Conservation (phyloP, 2,888 invertebrate species). For the Balanococcus diminutus region DNA sequence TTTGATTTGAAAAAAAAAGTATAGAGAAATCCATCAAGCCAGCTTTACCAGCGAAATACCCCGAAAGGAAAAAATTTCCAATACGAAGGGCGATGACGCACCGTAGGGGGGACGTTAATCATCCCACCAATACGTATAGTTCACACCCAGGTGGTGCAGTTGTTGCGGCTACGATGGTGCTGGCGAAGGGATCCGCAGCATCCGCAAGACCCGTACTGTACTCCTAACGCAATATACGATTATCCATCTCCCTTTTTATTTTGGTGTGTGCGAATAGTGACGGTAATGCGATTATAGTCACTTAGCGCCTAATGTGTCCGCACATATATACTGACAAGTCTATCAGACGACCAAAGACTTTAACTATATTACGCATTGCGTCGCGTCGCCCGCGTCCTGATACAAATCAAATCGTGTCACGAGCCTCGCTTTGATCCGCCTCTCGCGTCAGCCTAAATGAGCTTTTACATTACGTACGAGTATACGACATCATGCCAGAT, state of each 20-base stretch:
- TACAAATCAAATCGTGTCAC: neutral
- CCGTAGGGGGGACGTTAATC: neutral
- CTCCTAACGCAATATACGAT: neutral
- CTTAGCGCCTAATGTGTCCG: neutral
- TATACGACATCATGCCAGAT: too few species aligned
- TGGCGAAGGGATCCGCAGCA: neutral
- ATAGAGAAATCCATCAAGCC: neutral
- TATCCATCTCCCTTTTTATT: neutral
- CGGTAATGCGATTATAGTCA: constrained; percentile 22
- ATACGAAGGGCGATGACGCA: neutral
- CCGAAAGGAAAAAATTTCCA: neutral
- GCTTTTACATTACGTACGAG: too few species aligned
- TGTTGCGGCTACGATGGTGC: neutral
- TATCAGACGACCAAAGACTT: neutral
- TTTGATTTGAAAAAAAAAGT: neutral
- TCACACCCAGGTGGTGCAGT: neutral
- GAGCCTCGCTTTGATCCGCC: neutral
- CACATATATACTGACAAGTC: neutral
- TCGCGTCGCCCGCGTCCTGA: too few species aligned
- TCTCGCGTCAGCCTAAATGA: too few species aligned
- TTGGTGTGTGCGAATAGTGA: neutral
- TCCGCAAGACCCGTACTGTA: too few species aligned
- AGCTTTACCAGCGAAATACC: neutral
- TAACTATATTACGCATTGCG: neutral
- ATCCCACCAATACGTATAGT: neutral